Evolutionary conservation across 2,797 vertebrate genomes (phyloP).

Genomic region (Clamator glandarius): DNA sequence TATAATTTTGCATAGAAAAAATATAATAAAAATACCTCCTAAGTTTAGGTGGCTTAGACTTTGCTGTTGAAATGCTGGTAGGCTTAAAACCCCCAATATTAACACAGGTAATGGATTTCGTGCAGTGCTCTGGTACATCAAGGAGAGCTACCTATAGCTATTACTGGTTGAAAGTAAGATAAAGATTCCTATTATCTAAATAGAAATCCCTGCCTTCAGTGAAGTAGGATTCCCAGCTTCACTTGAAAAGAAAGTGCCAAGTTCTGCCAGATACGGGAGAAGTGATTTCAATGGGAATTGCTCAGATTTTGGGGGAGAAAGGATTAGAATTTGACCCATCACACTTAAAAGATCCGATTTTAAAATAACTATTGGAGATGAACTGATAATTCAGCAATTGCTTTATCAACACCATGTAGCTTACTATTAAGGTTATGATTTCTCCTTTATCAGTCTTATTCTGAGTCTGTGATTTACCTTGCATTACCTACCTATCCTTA

Average conservation of each 20-base stretch:
- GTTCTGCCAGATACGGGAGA: background rate
- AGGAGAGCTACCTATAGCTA: constrained; percentile 17
- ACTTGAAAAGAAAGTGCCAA: background rate
- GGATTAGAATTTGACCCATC: background rate
- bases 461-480: background rate
- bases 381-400: background rate
- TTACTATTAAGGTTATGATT: background rate
- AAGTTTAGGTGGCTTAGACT: constrained; percentile 45
- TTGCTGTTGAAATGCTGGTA: constrained; percentile 34
- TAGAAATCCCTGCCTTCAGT: background rate
- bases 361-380: background rate
- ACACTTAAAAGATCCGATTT: background rate
- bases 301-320: background rate
- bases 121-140: constrained; percentile 41
- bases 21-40: constrained; percentile 44
- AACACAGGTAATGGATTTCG: constrained; percentile 43
- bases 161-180: constrained; percentile 13
- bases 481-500: background rate
- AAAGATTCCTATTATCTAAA: constrained; percentile 36
- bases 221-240: background rate
- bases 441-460: background rate
- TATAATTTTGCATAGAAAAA: constrained; percentile 22
- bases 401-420: background rate
- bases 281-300: background rate
- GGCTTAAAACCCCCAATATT: constrained; percentile 19